phyloP scores from a whole-genome alignment of 2,888 invertebrate species.

The Nymphalis polychloros region DNA sequence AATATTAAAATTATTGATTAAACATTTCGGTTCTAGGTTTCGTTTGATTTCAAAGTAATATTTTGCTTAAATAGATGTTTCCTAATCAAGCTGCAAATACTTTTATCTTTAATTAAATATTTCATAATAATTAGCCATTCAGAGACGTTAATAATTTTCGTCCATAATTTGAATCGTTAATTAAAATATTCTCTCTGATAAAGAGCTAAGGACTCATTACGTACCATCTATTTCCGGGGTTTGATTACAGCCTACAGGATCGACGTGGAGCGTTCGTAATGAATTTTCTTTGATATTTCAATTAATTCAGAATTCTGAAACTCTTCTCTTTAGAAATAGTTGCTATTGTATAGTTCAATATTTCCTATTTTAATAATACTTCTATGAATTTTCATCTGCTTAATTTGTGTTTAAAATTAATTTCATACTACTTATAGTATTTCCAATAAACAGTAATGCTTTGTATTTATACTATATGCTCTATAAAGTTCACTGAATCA shows the following conservation, averaged over 20 bases:
- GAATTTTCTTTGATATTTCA: not conserved
- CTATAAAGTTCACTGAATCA: not conserved
- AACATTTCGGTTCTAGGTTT: no score
- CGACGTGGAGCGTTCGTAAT: not conserved
- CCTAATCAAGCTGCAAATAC: not conserved
- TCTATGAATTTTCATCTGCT: no score
- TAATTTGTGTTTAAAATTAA: no score
- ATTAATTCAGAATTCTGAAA: not conserved
- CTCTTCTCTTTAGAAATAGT: no score
- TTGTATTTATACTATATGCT: no score
- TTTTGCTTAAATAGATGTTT: not conserved
- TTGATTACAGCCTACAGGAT: not conserved
- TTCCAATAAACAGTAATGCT: no score
- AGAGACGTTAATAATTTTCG: not conserved
- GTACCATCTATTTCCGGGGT: not conserved
- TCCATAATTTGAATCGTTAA: not conserved
- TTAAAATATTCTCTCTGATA: conserved; percentile 3
- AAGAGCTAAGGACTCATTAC: not conserved
- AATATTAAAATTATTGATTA: no score
- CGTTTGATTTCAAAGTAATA: no score
- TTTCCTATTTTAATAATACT: no score
- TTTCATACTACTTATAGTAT: no score
- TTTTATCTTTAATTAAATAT: not conserved
- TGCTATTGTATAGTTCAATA: no score
- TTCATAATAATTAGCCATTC: not conserved